Evolutionary conservation across 2,888 invertebrate genomes (phyloP).

Genomic region (Machimus rusticus): DNA sequence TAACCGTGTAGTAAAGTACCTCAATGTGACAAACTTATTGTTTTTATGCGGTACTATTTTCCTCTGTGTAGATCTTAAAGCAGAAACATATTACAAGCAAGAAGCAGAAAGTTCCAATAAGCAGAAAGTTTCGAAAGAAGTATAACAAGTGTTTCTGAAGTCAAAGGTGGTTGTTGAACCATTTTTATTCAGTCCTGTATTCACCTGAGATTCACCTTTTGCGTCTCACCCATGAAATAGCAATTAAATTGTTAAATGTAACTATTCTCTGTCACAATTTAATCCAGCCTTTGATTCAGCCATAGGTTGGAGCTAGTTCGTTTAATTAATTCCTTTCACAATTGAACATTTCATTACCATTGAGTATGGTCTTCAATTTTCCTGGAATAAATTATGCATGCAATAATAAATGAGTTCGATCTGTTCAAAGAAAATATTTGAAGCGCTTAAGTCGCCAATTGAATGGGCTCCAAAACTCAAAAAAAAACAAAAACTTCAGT

Average conservation of each 20-base stretch:
- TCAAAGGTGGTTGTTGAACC: no score
- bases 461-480: background rate
- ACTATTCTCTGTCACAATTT: background rate
- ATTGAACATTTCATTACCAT: background rate
- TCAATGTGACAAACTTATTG: no score
- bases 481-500: background rate
- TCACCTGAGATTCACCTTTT: background rate
- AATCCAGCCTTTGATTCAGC: background rate
- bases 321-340: no score
- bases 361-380: background rate
- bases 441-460: background rate
- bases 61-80: no score
- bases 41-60: no score
- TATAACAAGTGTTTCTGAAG: no score
- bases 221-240: background rate
- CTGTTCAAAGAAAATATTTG: background rate
- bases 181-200: no score
- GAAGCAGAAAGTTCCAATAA: background rate
- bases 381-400: background rate
- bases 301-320: no score
- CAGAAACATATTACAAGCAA: background rate
- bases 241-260: no score
- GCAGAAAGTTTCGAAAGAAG: background rate
- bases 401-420: background rate
- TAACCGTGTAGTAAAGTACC: no score